Conservation (phyloP, 2,113 vertebrate species). For the Strigops habroptila region DNA sequence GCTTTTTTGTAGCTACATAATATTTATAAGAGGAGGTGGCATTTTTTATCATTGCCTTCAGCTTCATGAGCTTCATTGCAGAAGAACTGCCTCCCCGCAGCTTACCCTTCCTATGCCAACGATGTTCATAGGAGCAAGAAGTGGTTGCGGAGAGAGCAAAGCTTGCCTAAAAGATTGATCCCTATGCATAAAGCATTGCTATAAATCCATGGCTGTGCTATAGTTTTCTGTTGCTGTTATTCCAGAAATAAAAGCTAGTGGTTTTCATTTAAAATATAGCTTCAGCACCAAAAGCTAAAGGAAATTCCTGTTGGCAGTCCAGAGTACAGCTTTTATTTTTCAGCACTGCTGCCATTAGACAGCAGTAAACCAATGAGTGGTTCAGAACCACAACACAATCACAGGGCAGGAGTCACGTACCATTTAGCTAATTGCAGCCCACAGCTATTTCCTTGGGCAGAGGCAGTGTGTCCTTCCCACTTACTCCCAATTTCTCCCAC, state of each 20-base stretch:
- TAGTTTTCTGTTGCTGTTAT: background rate
- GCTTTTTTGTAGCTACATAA: background rate
- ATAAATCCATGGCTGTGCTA: background rate
- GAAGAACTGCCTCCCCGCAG: background rate
- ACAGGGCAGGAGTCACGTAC: background rate
- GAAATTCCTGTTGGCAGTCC: background rate
- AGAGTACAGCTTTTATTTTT: background rate
- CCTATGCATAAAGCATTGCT: background rate
- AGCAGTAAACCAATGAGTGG: background rate
- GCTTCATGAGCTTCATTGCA: background rate
- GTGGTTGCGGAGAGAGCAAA: background rate
- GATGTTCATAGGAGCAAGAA: background rate
- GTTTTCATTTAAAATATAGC: conserved; percentile 13
- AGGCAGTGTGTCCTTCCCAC: background rate
- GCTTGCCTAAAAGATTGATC: background rate
- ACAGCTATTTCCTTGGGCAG: background rate
- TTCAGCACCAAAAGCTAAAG: conserved; percentile 8
- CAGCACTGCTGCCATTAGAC: background rate
- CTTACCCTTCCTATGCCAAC: background rate
- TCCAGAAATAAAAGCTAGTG: conserved; percentile 18
- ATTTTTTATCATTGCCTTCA: conserved; percentile 1
- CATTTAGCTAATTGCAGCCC: conserved; percentile 23
- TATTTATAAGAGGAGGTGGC: background rate
- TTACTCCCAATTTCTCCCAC: background rate
- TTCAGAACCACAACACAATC: background rate